Conservation (phyloP, 2,888 invertebrate species). For the Tubulanus polymorphus region DNA sequence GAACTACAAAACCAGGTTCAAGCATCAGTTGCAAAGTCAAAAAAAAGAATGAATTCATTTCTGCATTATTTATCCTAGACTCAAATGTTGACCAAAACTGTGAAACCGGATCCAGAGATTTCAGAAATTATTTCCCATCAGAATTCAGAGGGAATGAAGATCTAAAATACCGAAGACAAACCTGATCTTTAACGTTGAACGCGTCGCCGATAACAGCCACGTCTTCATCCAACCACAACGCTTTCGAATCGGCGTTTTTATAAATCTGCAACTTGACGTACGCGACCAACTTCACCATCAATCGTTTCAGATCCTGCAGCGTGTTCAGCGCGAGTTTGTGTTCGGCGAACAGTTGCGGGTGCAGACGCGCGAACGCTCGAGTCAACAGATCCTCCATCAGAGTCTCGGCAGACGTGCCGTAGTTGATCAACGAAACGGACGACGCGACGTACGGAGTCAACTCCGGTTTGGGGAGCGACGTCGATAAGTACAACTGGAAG, state of each 20-base stretch:
- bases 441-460: slow-evolving; percentile 44
- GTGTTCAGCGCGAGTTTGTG: slow-evolving; percentile 33
- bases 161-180: too few species aligned
- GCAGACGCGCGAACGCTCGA: slow-evolving; percentile 42
- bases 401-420: slow-evolving; percentile 43
- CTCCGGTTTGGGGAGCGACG: slow-evolving; percentile 35
- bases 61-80: too few species aligned
- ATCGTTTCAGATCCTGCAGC: neutral
- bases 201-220: slow-evolving; percentile 18
- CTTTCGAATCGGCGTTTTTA: neutral
- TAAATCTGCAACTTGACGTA: slow-evolving; percentile 1
- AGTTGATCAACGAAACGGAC: slow-evolving; percentile 44
- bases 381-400: slow-evolving; percentile 45
- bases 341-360: slow-evolving; percentile 44
- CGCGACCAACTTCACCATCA: neutral
- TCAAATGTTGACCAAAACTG: too few species aligned
- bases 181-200: slow-evolving; percentile 14
- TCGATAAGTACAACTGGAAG: slow-evolving; percentile 44
- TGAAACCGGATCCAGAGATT: too few species aligned
- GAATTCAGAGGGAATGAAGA: too few species aligned
- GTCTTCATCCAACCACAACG: slow-evolving; percentile 18
- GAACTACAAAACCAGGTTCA: too few species aligned
- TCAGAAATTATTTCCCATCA: too few species aligned
- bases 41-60: too few species aligned
- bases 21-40: too few species aligned